These are phyloP conservation scores for Paramuricea clavata DNA, from an alignment of 92 coral and sea anemone species.

Conservation along the genomic window DNA sequence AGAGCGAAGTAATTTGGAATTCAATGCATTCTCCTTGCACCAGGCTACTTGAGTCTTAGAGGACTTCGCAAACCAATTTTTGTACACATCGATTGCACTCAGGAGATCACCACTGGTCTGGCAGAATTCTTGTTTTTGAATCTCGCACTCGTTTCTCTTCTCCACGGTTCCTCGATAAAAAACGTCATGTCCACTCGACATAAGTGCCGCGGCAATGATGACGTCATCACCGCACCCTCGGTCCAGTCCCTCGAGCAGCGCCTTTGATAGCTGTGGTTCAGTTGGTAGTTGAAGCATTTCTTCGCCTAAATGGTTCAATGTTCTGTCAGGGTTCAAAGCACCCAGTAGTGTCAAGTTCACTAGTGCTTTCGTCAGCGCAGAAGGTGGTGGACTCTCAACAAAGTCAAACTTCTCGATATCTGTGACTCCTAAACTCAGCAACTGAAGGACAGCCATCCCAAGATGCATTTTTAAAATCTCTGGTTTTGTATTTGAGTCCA, in stretches of 20 bases:
- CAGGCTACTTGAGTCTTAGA: conserved; percentile 76
- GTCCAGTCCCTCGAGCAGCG: conserved; percentile 81
- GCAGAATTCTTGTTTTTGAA: conserved; percentile 84
- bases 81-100: conserved; percentile 82
- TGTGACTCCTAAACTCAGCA: conserved; percentile 88
- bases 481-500: conserved; percentile 82
- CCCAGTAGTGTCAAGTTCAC: conserved; percentile 75
- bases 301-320: conserved; percentile 37
- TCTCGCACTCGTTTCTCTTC: conserved; percentile 83
- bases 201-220: conserved; percentile 75
- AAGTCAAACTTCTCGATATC: conserved; percentile 81
- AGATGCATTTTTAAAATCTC: conserved; percentile 92
- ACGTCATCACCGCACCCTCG: conserved; percentile 83
- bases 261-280: conserved; percentile 89
- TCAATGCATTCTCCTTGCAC: conserved; percentile 85
- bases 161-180: conserved; percentile 94
- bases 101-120: conserved; percentile 89
- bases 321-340: conserved; percentile 75
- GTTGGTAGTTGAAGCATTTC: conserved; percentile 85
- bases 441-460: conserved; percentile 88
- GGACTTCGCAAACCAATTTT: conserved; percentile 66
- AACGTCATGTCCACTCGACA: conserved; percentile 82
- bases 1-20: conserved; percentile 91
- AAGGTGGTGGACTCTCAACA: conserved; percentile 88
- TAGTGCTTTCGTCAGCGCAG: conserved; percentile 73